These are phyloP conservation scores for Epirrita christyi DNA, from an alignment of 2,888 invertebrate species.

Conservation along the genomic window DNA sequence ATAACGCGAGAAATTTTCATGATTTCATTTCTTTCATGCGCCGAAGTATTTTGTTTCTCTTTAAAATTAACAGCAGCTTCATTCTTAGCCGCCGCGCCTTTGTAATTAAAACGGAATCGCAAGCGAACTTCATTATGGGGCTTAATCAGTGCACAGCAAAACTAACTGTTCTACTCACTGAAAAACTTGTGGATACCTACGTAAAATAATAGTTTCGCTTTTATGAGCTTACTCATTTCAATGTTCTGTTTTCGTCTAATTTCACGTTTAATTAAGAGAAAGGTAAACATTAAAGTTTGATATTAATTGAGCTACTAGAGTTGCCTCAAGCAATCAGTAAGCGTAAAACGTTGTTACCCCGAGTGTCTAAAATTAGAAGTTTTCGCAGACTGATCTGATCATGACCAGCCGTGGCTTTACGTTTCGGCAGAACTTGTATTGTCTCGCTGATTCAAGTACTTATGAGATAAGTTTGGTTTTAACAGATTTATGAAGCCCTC, in stretches of 20 bases:
- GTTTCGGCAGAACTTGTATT: background rate
- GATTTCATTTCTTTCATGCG: conserved; percentile 44
- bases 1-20: conserved; percentile 57
- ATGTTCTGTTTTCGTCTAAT: conserved; percentile 3
- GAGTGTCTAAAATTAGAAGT: background rate
- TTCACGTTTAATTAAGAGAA: background rate
- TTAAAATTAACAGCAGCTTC: conserved; percentile 44
- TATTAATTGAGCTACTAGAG: background rate
- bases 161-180: conserved; percentile 69
- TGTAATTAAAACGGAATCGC: conserved; percentile 74
- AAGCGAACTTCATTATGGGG: conserved; percentile 70
- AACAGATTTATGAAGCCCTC: conserved; percentile 32
- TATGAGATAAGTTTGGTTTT: background rate
- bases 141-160: conserved; percentile 75
- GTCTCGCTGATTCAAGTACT: background rate
- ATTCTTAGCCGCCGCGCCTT: conserved; percentile 51
- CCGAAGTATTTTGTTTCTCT: conserved; percentile 43
- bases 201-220: conserved; percentile 60
- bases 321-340: background rate
- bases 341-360: background rate
- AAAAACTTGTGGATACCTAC: conserved; percentile 51
- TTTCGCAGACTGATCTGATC: background rate
- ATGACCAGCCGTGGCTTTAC: background rate
- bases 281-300: background rate
- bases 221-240: conserved; percentile 43